phyloP scores from a whole-genome alignment of 2,113 vertebrate species.

The Brachyhypopomus occidentalis region DNA sequence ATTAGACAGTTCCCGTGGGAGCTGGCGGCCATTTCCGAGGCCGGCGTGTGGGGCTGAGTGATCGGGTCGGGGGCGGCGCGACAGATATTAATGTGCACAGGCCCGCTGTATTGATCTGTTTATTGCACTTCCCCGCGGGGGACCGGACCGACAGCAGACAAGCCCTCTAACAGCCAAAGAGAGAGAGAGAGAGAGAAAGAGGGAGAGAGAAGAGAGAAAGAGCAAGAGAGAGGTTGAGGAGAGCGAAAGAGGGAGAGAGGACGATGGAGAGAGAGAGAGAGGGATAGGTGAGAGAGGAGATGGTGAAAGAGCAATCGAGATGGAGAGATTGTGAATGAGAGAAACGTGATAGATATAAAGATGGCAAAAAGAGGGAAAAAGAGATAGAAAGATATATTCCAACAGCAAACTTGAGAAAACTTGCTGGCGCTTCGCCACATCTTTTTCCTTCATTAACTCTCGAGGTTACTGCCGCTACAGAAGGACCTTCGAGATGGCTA shows the following conservation, averaged over 20 bases:
- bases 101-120: slow-evolving; percentile 82
- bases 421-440: background rate
- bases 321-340: too few species aligned
- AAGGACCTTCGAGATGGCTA: background rate
- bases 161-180: slow-evolving; percentile 50
- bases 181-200: slow-evolving; percentile 21
- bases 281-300: background rate
- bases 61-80: slow-evolving; percentile 69
- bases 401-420: slow-evolving; percentile 21
- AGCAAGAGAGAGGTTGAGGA: too few species aligned
- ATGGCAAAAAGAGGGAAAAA: background rate
- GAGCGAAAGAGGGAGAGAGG: background rate
- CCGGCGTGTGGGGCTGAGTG: slow-evolving; percentile 70
- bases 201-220: too few species aligned
- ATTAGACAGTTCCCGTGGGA: slow-evolving; percentile 78
- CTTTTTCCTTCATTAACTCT: slow-evolving; percentile 1
- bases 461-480: background rate
- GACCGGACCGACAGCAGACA: slow-evolving; percentile 75
- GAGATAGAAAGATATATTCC: background rate
- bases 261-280: background rate
- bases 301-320: background rate
- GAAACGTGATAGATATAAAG: too few species aligned
- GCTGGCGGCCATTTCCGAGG: slow-evolving; percentile 78
- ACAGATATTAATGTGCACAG: slow-evolving; percentile 81
- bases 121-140: slow-evolving; percentile 77